Base-by-base conservation (phyloP, 2,113 vertebrate genomes). In the Megaptera novaeangliae region DNA sequence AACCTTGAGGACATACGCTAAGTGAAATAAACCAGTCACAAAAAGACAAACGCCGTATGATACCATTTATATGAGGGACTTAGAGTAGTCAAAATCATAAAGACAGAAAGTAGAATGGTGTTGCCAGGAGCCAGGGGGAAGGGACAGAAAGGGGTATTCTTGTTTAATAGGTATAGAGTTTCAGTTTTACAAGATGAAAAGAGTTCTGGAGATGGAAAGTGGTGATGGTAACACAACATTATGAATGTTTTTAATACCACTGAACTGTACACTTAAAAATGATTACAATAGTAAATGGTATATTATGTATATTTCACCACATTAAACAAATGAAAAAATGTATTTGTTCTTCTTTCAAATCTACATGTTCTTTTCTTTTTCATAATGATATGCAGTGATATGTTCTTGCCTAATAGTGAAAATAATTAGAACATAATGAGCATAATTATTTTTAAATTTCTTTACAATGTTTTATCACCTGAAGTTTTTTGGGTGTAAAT, bases 341-440 rank as follows among this genome's bases (percentile, higher is more conserved):
- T 83, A 34, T 44, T 55, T 84, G 63, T 34, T 82, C n/a, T 75
- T 92, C 75, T 95, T 71, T 88, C 75, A 92, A 92, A 95, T 71
- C 52, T 55, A 84, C 10, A 14, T 78, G 63, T 29, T 85, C 44
- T 66, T 85, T 84, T 64, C 49, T 78, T 68, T 87, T 94, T 21
- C 64, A 29, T 82, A 81, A 87, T 91, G 61, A 39, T 49, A 41
- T 46, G 9, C 34, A 86, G 91, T 91, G 49, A 46, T 41, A 39
- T 36, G 39, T n/a, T 80, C 20, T 72, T 57, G 27, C 55, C 36
- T 84, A 34, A 72, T 23, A 9, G 8, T 57, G 29, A 86, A 84
- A 59, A 71, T 52, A 94, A 85, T 94, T 94, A 94, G 14, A 84
- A 52, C 18, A 84, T 23, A 64, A 12, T 80, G 10, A 81, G 41